phyloP scores from a whole-genome alignment of 1,140 invertebrate species.

The Zaprionus taronus region DNA sequence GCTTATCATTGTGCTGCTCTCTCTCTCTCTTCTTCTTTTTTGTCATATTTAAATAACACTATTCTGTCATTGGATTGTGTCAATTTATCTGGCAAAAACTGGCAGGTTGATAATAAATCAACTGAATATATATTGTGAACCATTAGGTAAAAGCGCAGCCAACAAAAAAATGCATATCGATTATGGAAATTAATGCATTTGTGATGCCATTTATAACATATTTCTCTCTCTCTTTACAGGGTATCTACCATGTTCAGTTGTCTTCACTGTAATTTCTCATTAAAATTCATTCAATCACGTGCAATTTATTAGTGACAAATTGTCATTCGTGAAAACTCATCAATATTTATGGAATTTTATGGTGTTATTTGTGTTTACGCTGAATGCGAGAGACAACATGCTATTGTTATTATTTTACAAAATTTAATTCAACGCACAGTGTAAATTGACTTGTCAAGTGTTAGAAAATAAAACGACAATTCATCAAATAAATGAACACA shows the following conservation, averaged over 20 bases:
- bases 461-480: not conserved
- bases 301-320: constrained; percentile 34
- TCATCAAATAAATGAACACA: constrained; percentile 1
- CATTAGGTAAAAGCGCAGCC: not conserved
- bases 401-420: not conserved
- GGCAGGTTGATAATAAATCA: constrained; percentile 8
- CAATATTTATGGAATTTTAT: constrained; percentile 31
- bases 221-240: not conserved
- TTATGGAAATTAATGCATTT: not conserved
- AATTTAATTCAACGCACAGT: not conserved
- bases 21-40: not conserved
- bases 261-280: constrained; percentile 5
- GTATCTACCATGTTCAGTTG: not conserved
- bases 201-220: too few species aligned
- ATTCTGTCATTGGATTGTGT: constrained; percentile 17
- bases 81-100: constrained; percentile 21
- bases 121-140: constrained; percentile 6
- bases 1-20: constrained; percentile 8
- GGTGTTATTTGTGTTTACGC: not conserved
- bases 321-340: constrained; percentile 14
- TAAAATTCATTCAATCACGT: constrained; percentile 26
- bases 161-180: not conserved
- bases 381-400: not conserved
- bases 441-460: constrained; percentile 4
- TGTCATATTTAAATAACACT: constrained; percentile 12